Evolutionary conservation across 2,888 invertebrate genomes (phyloP), one percentile per base, ranked within the genome.

Genomic region (Hypselothyrea guttata): DNA sequence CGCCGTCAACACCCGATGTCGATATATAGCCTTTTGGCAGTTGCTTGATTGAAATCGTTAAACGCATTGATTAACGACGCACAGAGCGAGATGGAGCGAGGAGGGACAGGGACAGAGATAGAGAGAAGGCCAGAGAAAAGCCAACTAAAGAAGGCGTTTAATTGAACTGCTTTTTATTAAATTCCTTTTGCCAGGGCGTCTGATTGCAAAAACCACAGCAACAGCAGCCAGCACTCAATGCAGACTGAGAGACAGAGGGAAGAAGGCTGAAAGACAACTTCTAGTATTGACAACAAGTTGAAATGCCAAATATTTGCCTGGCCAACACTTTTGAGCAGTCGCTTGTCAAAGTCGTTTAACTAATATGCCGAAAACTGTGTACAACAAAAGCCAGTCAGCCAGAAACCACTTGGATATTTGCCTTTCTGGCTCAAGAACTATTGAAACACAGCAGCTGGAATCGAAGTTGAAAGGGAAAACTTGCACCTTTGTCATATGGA

Each of bases 31-130:
- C 62, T 75, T 75, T 82, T 79, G 76, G 67, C 73, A 60, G 67
- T 71, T 58, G 71, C 81, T 81, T 81, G 84, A 78, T 83, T 78
- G 81, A 78, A 78, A 78, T 60, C 75, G 81, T 84, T 78, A 78
- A 78, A 81, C 81, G 71, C 78, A 81, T 84, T 78, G 84, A 78
- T 78, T 78, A 84, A 77, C 84, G 69, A 56, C 58, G 53, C 44
- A n/a, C 30, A 47, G 37, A 62, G 33, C 48, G 9, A 46, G 34
- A n/a, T 27, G 55, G 33, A 47, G 54, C 47, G 59, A 62, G 40
- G 44, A 52, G 56, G 40, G 55, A 59, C 42, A 59, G 38, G 54
- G 52, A 42, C 54, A 52, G 28, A 40, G n/a, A n/a, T n/a, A n/a
- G n/a, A n/a, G n/a, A n/a, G n/a, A 7, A 22, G 22, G n/a, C 7